A percentile compares a stretch with the other conserved stretches of the same genome.
phyloP scores from a whole-genome alignment of 30 jellyfish, hydroid and myxozoan genomes.

The Aurelia sp. region DNA sequence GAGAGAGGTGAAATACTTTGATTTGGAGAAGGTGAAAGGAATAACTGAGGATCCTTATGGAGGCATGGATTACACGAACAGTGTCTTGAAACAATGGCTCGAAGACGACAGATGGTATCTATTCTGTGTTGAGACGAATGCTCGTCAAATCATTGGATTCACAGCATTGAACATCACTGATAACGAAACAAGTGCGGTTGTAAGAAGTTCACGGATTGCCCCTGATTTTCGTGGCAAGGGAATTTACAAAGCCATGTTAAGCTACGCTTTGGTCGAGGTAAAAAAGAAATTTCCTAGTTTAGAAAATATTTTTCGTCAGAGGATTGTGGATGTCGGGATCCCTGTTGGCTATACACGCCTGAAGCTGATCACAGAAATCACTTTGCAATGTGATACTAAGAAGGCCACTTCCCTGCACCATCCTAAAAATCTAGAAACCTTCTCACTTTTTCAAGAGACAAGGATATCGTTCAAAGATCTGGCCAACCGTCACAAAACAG shows the following conservation, averaged over 20 bases:
- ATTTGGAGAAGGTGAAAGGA: no score
- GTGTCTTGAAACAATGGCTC: neutral
- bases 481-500: no score
- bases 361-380: no score
- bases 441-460: no score
- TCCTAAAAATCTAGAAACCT: no score
- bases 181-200: neutral
- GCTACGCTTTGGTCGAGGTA: neutral
- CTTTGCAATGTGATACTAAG: no score
- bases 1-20: no score
- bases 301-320: neutral
- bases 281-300: neutral
- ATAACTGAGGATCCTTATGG: neutral
- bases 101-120: conserved; percentile 3
- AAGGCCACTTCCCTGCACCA: no score
- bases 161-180: conserved; percentile 1
- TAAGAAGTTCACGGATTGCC: conserved; percentile 6
- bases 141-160: conserved; percentile 10
- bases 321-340: no score
- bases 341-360: no score
- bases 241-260: neutral
- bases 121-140: neutral
- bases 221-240: conserved; percentile 4
- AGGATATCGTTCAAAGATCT: neutral
- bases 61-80: neutral